Base-by-base conservation (phyloP, 2,797 vertebrate species). In the Falco berigora region DNA sequence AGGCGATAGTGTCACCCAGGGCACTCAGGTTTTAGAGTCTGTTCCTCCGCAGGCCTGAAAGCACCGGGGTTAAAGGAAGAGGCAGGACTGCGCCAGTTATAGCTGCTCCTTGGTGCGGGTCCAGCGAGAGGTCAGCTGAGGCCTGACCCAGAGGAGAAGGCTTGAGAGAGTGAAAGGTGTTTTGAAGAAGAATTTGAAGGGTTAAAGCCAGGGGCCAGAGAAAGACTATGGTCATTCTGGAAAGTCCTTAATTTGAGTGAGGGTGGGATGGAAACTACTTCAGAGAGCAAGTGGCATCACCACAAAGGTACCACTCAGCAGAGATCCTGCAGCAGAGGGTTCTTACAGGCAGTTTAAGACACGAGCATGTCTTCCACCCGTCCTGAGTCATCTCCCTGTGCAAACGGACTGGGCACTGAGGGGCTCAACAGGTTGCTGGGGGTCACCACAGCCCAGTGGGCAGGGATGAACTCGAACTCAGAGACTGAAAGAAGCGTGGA, bases 141-240 rank as follows among this genome's bases (percentile, higher is more conserved):
- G 47, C 19, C 14, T 5, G 10, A 16, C 34, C 40, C 32, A 2
- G 36, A 38, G 36, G 5, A n/a, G 50, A 4, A 6, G 66, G 58
- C 59, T 34, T 6, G 46, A 25, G 62, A 13, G 42, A 5, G 8
- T 2, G 20, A 9, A 14, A 15, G 28, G 32, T 14, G 6, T 2
- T 24, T 1, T 12, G 18, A 59, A 50, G 27, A 47, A 40, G 61
- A 36, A 11, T 12, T 15, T 10, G 30, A 24, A 59, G 46, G 56
- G 46, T 40, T 36, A 40, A 79, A 77, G 36, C 4, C 36, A 38
- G 32, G 66, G 66, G 8, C 19, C 23, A 9, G 53, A 61, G 30
- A 47, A 68, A 42, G 64, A 40, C 5, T 5, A 2, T 24, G 4
- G 0, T 6, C 0, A 1, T 24, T 18, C 32, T 3, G 28, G 24